Evolutionary conservation across 2,797 vertebrate genomes (phyloP).

Genomic region (Sebastes hubbsi): DNA sequence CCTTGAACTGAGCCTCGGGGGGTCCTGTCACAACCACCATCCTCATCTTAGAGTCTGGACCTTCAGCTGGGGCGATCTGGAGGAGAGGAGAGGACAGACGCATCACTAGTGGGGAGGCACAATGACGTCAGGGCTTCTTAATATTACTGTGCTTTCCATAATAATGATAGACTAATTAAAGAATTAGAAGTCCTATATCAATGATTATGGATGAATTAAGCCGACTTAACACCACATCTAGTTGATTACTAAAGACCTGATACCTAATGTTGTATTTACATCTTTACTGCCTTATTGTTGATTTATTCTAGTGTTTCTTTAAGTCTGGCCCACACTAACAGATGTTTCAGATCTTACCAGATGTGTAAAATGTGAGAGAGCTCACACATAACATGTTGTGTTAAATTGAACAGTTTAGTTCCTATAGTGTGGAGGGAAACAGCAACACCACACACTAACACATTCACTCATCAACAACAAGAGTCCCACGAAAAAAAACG

Average conservation of each 20-base stretch:
- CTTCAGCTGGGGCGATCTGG: conserved; percentile 94
- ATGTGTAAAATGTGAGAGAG: too few species aligned
- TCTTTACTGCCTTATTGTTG: neutral
- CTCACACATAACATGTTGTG: too few species aligned
- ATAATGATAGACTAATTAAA: neutral
- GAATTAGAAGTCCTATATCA: neutral
- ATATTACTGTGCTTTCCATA: neutral
- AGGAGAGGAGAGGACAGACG: conserved; percentile 9
- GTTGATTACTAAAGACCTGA: neutral
- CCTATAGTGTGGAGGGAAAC: too few species aligned
- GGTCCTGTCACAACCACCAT: conserved; percentile 96
- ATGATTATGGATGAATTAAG: neutral
- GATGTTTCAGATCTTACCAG: too few species aligned
- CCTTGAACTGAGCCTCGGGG: conserved; percentile 97
- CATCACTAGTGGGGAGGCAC: neutral
- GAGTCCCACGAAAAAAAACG: too few species aligned
- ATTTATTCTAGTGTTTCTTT: neutral
- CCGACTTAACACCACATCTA: neutral
- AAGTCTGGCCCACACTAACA: too few species aligned
- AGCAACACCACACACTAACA: too few species aligned
- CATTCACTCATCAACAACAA: too few species aligned
- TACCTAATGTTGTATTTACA: neutral
- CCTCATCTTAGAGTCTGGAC: conserved; percentile 93
- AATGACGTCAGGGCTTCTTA: neutral
- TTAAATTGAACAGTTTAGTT: too few species aligned